A percentile compares a stretch with the other conserved stretches of the same genome.
Evolutionary conservation across 2,888 invertebrate genomes (phyloP).

Genomic region (Physocephala rufipes): DNA sequence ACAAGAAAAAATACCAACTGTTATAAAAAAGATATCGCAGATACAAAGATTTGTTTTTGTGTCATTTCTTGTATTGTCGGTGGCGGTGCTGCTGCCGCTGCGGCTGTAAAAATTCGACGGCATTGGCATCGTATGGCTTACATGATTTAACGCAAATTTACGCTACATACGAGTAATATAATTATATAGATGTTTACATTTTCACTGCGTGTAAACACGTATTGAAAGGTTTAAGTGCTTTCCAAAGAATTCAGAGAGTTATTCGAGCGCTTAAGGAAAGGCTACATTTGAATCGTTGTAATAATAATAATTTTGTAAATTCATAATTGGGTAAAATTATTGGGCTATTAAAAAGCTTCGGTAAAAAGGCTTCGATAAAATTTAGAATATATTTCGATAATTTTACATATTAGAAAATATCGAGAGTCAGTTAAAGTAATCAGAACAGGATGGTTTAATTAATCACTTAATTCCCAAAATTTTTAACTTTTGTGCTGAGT

Average conservation of each 20-base stretch:
- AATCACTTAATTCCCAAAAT: no score
- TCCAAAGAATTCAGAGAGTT: neutral
- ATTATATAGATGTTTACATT: neutral
- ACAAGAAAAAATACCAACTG: neutral
- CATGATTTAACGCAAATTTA: slow-evolving; percentile 10
- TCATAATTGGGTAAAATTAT: no score
- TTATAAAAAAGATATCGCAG: slow-evolving; percentile 2
- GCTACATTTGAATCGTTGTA: neutral
- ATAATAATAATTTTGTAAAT: neutral
- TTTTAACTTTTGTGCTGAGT: no score
- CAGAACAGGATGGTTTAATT: no score
- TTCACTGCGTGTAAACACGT: neutral
- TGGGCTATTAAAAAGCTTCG: no score
- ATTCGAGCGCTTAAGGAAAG: neutral
- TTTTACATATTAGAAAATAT: no score
- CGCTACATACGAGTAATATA: neutral
- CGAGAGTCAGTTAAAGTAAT: no score
- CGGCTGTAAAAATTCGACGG: neutral
- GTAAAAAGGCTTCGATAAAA: no score
- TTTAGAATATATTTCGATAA: no score
- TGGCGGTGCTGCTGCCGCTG: neutral
- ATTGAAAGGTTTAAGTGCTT: neutral
- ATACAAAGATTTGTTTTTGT: neutral
- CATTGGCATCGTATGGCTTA: neutral
- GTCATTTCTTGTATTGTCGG: neutral